Base-by-base conservation (phyloP, 2,888 invertebrate genomes). In the Diarsia brunnea region DNA sequence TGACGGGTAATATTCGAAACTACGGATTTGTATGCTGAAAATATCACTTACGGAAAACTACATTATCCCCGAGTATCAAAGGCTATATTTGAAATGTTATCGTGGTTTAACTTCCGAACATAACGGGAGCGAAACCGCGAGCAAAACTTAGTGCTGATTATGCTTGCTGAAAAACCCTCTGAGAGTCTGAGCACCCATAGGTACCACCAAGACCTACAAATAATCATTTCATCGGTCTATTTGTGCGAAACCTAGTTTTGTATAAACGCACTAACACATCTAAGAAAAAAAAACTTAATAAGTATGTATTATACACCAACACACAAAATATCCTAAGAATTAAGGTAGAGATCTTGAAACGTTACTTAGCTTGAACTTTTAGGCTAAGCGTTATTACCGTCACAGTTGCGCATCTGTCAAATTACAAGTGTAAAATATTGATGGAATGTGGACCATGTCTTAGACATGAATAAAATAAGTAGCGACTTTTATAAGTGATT, bases 181-280 rank as follows among this genome's bases (percentile, higher is more conserved):
- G n/a, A 38, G 38, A 38, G 38, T 38, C n/a, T 8, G 38, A 38
- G 38, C 8, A 8, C 38, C n/a, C 11, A n/a, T n/a, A n/a, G n/a
- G 0, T 4, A 11, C 11, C 3, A 53, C 4, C 4, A 53, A 68
- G 21, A 27, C 63, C 64, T 4, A 21, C 4, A 55, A 12, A 2
- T 19, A 43, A 24, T n/a, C 14, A 43, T n/a, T 27, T 51, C 19
- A 5, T 49, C 2, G 7, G n/a, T 61, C 2, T 61, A 2, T 74
- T 75, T 75, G 75, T 51, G 73, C 75, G 31, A 16, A 58, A 8
- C 21, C 27, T 11, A 21, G 4, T 47, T 24, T 21, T 24, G 11
- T 24, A 27, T 16, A 8, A 69, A 53, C 1, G 0, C 38, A 49
- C 53, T 53, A 12, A 53, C 4, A n/a, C 1, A 12, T n/a, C 4